phyloP scores from a whole-genome alignment of 2,113 vertebrate genomes.

The Vombatus ursinus region DNA sequence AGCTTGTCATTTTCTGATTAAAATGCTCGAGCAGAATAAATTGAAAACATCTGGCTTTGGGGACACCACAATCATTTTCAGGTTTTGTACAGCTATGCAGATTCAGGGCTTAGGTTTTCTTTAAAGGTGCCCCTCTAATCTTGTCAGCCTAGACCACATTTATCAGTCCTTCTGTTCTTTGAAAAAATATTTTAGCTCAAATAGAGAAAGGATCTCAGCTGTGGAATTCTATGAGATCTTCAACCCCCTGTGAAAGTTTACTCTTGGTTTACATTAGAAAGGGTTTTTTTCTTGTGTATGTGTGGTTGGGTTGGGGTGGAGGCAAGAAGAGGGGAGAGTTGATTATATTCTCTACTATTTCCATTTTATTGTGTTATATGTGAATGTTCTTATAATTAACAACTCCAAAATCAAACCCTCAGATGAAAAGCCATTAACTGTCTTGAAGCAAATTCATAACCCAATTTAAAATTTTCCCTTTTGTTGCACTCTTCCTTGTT shows the following conservation, averaged over 20 bases:
- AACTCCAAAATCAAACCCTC: constrained; percentile 42
- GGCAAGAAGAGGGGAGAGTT: not conserved
- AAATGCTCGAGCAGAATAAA: not conserved
- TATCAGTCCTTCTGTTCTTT: not conserved
- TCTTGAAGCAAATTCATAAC: not conserved
- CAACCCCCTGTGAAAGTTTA: not conserved
- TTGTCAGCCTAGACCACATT: not conserved
- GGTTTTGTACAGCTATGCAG: not conserved
- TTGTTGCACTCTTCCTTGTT: not conserved
- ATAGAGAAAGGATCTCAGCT: constrained; percentile 5
- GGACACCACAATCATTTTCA: not conserved
- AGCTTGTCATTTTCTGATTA: not conserved
- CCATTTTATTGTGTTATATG: constrained; percentile 10
- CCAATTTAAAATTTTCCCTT: constrained; percentile 40
- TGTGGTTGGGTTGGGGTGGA: not conserved
- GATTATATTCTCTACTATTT: not conserved
- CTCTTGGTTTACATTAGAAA: not conserved
- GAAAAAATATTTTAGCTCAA: constrained; percentile 42
- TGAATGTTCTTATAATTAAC: constrained; percentile 17
- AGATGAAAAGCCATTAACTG: not conserved
- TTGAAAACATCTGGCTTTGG: constrained; percentile 6
- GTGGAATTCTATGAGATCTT: constrained; percentile 8
- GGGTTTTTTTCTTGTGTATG: not conserved
- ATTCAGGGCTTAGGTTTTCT: not conserved
- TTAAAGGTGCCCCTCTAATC: not conserved